Base-by-base conservation (phyloP, 2,888 invertebrate genomes). In the Tenodera sinensis region DNA sequence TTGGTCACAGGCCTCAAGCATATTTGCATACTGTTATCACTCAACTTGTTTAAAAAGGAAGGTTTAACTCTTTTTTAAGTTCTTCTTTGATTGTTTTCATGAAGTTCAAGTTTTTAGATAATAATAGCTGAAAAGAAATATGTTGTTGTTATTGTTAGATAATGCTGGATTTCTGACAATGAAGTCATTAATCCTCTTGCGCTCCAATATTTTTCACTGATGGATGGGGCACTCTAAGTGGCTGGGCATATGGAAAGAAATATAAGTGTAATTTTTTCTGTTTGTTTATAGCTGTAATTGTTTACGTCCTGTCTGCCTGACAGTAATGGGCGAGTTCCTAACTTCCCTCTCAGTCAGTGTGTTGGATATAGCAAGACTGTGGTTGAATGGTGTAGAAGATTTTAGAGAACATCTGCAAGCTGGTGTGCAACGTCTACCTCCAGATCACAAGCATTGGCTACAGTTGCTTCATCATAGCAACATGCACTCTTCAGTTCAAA, bases 401-500 rank as follows among this genome's bases (percentile, higher is more conserved):
- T 87, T 87, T 47, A 87, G 83, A 28, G 3, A 47, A n/a, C 27
- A 87, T 84, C 83, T 89, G 28, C 27, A 34, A 14, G 30, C 20
- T n/a, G 89, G 89, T 27, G 28, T 89, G 15, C 47, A n/a, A 27
- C 30, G 83, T n/a, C 54, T 89, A 27, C 86, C 87, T 6, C 14
- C 12, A 27, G 34, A 87, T 0, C 84, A 47, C 87, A 28, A 42
- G 12, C 27, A 83, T 1, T 89, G 89, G 89, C 27, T 54, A 30
- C 14, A 30, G 12, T 28, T 84, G 9, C 87, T 89, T 81, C 20
- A 83, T 81, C 7, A n/a, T 20, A 28, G 25, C 54, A 28, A 84
- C 27, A 54, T 6, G 12, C 25, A 28, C 54, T 28, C 54, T 15
- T 54, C 47, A n/a, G 7, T 28, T 27, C 83, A 81, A 30, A 54